Evolutionary conservation across 2,888 invertebrate genomes (phyloP), one percentile per base, ranked within the genome.

Genomic region (Zhengitettix transpicula): DNA sequence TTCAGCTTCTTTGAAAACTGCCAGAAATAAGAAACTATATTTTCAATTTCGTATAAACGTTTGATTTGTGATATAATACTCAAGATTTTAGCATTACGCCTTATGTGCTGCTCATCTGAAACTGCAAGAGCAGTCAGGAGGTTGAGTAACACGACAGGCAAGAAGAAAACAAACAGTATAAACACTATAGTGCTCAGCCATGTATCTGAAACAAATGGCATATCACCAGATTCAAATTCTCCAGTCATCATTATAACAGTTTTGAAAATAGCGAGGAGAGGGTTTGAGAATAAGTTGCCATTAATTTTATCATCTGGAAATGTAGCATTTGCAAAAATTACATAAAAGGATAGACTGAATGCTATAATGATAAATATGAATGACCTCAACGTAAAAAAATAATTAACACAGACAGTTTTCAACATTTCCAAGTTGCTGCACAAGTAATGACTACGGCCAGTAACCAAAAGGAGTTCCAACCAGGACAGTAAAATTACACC

Each of bases 21-120:
- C n/a, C n/a, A n/a, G 47, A 47, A n/a, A 47, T n/a, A 14, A 12
- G 47, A 47, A 14, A 47, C 47, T 14, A 47, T n/a, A 47, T 47
- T 47, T 71, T 58, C 58, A 3, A 52, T 42, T 15, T 40, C 15
- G 10, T 5, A 14, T 1, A 58, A n/a, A 1, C 42, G 16, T 16
- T 41, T n/a, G 10, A 58, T 52, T 10, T 47, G 52, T 14, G 52
- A 28, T n/a, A 52, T 14, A 10, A 58, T 14, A 51, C 52, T 15
- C 14, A 58, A 16, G 8, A 17, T 17, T 16, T 41, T 14, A n/a
- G 58, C 52, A 12, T 40, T 41, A n/a, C 10, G 9, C 15, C 28
- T 40, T 11, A 58, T 52, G 14, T 14, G 40, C 17, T 52, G 52
- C 9, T 42, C 47, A 47, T 58, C 58, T 28, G 17, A 17, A 9